Conservation (phyloP, 2,888 invertebrate species). For the Tricholauxania praeusta region DNA sequence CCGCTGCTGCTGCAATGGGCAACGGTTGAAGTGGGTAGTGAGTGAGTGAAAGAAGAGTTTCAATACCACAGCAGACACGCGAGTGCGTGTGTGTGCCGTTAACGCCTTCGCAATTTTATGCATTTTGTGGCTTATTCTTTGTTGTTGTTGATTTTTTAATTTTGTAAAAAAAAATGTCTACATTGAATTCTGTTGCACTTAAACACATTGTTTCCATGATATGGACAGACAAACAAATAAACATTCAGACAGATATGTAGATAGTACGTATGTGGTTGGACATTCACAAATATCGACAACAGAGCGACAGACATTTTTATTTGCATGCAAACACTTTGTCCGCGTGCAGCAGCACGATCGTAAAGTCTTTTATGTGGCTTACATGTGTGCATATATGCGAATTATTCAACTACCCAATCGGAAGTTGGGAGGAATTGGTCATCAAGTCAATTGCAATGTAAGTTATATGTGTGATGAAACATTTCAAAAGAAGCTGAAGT, state of each 20-base stretch:
- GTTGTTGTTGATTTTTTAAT: slow-evolving; percentile 21
- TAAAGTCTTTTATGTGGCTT: background rate
- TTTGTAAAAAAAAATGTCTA: no score
- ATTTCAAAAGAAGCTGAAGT: no score
- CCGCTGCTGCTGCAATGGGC: background rate
- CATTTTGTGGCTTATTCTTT: background rate
- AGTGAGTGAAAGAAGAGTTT: background rate
- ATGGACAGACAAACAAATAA: slow-evolving; percentile 4
- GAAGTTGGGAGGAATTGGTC: background rate
- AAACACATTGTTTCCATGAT: slow-evolving; percentile 3
- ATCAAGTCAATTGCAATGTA: slow-evolving; percentile 2
- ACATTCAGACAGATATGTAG: slow-evolving; percentile 6
- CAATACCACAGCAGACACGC: background rate
- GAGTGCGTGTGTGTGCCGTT: slow-evolving; percentile 23
- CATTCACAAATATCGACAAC: no score
- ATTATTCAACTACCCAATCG: background rate
- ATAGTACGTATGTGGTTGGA: background rate
- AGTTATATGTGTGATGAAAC: no score
- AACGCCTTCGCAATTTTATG: slow-evolving; percentile 41
- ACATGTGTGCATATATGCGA: slow-evolving; percentile 5
- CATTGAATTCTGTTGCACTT: slow-evolving; percentile 12
- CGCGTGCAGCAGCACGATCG: slow-evolving; percentile 27
- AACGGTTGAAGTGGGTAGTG: background rate
- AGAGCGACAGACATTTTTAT: slow-evolving; percentile 27
- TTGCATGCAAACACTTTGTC: slow-evolving; percentile 36